These are phyloP conservation scores for Thermophis baileyi DNA, from an alignment of 2,113 vertebrate genomes.

Conservation along the genomic window DNA sequence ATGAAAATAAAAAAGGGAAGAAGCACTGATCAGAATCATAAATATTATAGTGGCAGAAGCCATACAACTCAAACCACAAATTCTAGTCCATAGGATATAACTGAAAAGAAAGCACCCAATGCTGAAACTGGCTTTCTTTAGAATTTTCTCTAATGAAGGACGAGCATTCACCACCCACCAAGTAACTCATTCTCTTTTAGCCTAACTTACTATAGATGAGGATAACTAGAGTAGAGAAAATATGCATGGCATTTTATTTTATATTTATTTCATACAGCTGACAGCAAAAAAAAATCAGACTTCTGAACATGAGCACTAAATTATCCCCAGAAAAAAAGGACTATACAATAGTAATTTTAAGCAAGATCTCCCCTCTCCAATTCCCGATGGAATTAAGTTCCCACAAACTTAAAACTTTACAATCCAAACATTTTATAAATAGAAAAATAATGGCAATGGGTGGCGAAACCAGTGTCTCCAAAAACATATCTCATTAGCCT, in stretches of 20 bases:
- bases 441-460: neutral
- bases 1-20: neutral
- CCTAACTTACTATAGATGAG: neutral
- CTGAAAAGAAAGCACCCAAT: neutral
- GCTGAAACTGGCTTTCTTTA: neutral
- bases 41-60: neutral
- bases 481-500: neutral
- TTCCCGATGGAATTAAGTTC: neutral
- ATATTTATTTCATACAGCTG: neutral
- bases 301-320: neutral
- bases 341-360: neutral
- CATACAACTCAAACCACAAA: neutral
- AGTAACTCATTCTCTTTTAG: neutral
- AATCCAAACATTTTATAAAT: neutral
- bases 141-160: neutral
- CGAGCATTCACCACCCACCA: neutral
- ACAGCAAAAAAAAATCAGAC: neutral
- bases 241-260: neutral
- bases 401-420: neutral
- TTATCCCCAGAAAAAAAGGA: neutral
- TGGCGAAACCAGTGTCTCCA: neutral
- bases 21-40: neutral
- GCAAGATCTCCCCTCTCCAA: neutral
- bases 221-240: neutral
- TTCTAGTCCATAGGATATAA: neutral